A percentile compares a stretch with the other conserved stretches of the same genome.
Conservation (phyloP, 2,888 invertebrate genomes). For the Lochmaea capreae region DNA sequence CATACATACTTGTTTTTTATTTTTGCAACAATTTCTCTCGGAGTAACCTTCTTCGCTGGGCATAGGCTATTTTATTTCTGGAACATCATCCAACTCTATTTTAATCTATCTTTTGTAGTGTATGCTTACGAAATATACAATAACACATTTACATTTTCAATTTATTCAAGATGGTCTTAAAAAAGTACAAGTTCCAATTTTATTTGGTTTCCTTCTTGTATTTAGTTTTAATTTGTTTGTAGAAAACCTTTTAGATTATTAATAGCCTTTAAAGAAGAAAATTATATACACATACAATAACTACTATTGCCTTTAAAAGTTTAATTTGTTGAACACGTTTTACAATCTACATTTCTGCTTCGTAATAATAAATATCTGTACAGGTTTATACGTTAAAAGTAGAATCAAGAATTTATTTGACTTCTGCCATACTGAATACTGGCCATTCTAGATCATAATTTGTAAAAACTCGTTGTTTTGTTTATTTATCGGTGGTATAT, state of each 20-base stretch:
- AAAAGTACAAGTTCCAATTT: not conserved
- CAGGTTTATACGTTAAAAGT: slow-evolving; percentile 29
- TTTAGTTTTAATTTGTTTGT: not conserved
- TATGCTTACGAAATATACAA: no score
- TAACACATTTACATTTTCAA: no score
- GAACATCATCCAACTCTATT: no score
- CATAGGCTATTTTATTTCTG: no score
- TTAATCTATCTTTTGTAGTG: no score
- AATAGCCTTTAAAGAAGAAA: not conserved
- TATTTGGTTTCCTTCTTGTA: not conserved
- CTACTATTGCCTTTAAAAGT: not conserved
- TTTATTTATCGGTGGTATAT: slow-evolving; percentile 35
- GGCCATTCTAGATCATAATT: slow-evolving; percentile 31
- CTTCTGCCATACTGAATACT: slow-evolving; percentile 27
- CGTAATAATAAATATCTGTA: slow-evolving; percentile 36
- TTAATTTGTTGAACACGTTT: slow-evolving; percentile 12
- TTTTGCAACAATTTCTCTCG: no score
- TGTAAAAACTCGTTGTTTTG: slow-evolving; percentile 33
- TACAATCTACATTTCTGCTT: slow-evolving; percentile 10
- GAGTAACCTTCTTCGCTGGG: no score
- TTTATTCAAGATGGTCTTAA: no score
- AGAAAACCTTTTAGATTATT: not conserved
- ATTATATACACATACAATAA: not conserved
- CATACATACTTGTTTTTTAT: no score
- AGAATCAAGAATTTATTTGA: slow-evolving; percentile 40